phyloP scores from a whole-genome alignment of 2,797 vertebrate species.

The Todus mexicanus region DNA sequence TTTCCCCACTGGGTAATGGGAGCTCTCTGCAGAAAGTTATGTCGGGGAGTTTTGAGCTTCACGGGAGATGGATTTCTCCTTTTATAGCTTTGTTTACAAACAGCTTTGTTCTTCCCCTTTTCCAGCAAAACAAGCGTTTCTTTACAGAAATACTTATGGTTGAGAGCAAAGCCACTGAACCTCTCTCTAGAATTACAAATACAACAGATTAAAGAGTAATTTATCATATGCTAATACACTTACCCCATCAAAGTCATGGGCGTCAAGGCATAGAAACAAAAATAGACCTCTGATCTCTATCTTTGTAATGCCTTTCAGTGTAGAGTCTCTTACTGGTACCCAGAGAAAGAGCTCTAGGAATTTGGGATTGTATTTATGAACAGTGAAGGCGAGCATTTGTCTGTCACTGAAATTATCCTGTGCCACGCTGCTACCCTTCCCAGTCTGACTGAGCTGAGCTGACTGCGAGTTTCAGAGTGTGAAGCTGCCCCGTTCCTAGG shows the following conservation, averaged over 20 bases:
- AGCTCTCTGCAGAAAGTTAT: slow-evolving; percentile 13
- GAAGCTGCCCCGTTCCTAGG: background rate
- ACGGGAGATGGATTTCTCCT: background rate
- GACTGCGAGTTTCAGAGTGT: background rate
- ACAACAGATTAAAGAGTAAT: slow-evolving; percentile 35
- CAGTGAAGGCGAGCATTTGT: background rate
- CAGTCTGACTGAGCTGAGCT: background rate
- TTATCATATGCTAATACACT: slow-evolving; percentile 37
- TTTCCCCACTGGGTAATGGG: background rate
- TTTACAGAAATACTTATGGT: slow-evolving; percentile 11
- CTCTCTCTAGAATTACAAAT: slow-evolving; percentile 1
- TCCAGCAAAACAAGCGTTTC: slow-evolving; percentile 11
- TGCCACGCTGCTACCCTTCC: background rate
- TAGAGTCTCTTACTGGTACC: background rate
- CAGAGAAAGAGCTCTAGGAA: background rate
- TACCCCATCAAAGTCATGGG: slow-evolving; percentile 33
- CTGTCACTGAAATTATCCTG: background rate
- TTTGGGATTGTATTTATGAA: background rate
- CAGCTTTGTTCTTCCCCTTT: slow-evolving; percentile 17
- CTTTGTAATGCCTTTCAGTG: background rate
- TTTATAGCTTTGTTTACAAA: slow-evolving; percentile 41
- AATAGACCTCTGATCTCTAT: slow-evolving; percentile 49
- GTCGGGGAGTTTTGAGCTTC: background rate
- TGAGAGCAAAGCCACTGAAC: slow-evolving; percentile 31
- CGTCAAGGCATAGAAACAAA: background rate